Conservation (phyloP, 2,113 vertebrate genomes). For the Rhinopomastus cyanomelas region DNA sequence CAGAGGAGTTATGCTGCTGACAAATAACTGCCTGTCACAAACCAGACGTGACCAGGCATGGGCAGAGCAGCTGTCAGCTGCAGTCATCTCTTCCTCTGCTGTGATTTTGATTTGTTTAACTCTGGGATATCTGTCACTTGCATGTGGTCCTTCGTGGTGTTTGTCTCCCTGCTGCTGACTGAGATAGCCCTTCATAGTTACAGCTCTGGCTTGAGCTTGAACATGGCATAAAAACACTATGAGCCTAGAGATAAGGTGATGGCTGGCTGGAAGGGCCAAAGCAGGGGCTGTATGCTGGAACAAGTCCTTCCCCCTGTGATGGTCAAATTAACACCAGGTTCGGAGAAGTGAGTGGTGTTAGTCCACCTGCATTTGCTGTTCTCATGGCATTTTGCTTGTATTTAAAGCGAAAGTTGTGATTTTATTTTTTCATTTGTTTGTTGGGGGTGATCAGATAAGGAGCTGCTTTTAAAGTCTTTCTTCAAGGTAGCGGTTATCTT, state of each 20-base stretch:
- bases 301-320: background rate
- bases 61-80: background rate
- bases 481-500: background rate
- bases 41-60: background rate
- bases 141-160: background rate
- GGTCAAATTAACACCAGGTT: background rate
- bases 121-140: background rate
- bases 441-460: background rate
- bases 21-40: background rate
- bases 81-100: background rate
- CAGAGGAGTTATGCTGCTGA: background rate
- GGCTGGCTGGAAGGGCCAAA: background rate
- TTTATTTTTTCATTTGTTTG: background rate
- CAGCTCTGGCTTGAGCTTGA: background rate
- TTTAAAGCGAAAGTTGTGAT: background rate
- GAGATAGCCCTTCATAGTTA: background rate
- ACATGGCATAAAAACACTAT: background rate
- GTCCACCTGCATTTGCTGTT: background rate
- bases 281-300: background rate
- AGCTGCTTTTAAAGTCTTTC: background rate
- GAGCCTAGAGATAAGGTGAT: background rate
- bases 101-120: background rate
- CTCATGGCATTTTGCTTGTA: background rate
- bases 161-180: background rate
- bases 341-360: background rate